Evolutionary conservation across 1,140 invertebrate genomes (phyloP).

Genomic region (Venturia canescens): DNA sequence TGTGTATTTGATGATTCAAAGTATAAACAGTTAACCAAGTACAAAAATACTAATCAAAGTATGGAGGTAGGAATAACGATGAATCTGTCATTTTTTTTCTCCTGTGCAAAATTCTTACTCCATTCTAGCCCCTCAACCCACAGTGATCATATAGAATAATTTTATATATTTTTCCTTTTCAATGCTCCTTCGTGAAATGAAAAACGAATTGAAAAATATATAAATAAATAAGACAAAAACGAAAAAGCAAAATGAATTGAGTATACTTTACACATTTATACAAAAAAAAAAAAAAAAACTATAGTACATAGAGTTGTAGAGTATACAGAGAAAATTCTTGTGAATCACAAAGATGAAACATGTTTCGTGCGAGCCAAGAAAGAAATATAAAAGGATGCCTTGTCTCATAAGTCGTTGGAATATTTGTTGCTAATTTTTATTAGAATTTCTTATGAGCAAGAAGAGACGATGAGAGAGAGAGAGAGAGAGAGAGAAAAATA

Average conservation of each 20-base stretch:
- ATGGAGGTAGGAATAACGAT: slow-evolving; percentile 47
- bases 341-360: slow-evolving; percentile 9
- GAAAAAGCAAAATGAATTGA: slow-evolving; percentile 45
- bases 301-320: slow-evolving; percentile 63
- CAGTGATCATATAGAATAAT: background rate
- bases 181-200: slow-evolving; percentile 29
- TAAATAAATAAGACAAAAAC: slow-evolving; percentile 19
- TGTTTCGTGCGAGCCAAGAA: background rate
- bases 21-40: slow-evolving; percentile 68
- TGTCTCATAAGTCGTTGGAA: slow-evolving; percentile 3
- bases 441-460: background rate
- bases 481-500: background rate
- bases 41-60: slow-evolving; percentile 67
- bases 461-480: background rate
- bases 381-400: background rate
- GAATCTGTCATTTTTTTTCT: slow-evolving; percentile 3
- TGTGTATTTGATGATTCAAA: slow-evolving; percentile 59
- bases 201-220: slow-evolving; percentile 24
- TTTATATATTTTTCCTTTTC: background rate
- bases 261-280: slow-evolving; percentile 70
- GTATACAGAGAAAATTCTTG: slow-evolving; percentile 41
- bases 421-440: slow-evolving; percentile 1
- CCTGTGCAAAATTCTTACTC: slow-evolving; percentile 12
- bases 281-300: slow-evolving; percentile 60
- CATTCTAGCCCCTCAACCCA: background rate